These are phyloP conservation scores for Trichogramma pretiosum DNA, from an alignment of 1,140 invertebrate species.

Conservation along the genomic window DNA sequence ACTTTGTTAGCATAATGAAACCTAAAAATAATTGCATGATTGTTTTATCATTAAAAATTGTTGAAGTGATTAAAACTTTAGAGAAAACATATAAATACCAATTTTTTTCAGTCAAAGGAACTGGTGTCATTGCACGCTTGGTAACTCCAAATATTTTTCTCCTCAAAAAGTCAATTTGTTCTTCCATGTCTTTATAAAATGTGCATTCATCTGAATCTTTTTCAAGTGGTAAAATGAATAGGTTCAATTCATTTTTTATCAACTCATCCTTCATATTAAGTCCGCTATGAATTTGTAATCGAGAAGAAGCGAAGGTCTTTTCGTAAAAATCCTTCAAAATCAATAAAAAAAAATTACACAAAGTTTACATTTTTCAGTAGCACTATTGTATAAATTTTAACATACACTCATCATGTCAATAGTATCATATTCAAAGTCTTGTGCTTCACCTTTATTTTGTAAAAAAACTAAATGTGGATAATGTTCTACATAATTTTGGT, in stretches of 20 bases:
- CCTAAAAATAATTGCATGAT: conserved; percentile 40
- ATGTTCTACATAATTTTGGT: conserved; percentile 59
- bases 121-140: conserved; percentile 55
- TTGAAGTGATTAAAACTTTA: conserved; percentile 11
- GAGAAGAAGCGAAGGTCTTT: conserved; percentile 60
- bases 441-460: conserved; percentile 63
- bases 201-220: conserved; percentile 47
- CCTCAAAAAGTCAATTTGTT: conserved; percentile 56
- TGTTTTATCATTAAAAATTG: conserved; percentile 13
- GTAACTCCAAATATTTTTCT: conserved; percentile 61
- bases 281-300: conserved; percentile 59
- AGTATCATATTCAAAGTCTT: conserved; percentile 59
- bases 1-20: conserved; percentile 72
- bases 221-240: conserved; percentile 59
- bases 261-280: conserved; percentile 51
- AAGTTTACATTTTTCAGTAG: conserved; percentile 21
- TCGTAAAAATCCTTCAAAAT: conserved; percentile 51
- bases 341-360: conserved; percentile 12
- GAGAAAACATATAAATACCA: conserved; percentile 46
- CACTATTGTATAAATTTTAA: background rate
- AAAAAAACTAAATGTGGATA: conserved; percentile 70
- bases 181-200: conserved; percentile 58
- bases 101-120: conserved; percentile 59
- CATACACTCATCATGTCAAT: conserved; percentile 58
- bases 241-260: conserved; percentile 56